Base-by-base conservation (phyloP, 2,888 invertebrate genomes). In the Zaprionus obscuricornis region DNA sequence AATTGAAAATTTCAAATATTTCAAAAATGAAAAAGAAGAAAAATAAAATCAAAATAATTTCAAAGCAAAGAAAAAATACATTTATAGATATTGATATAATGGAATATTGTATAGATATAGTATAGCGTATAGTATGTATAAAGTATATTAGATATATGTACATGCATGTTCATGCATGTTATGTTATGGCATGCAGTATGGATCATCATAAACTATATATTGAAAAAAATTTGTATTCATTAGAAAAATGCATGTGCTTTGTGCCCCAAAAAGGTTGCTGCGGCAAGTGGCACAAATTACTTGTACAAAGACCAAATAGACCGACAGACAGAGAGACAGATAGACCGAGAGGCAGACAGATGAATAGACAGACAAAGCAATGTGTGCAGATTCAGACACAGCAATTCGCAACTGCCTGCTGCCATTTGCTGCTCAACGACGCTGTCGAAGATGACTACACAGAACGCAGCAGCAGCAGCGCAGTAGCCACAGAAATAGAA, bases 401-500 rank as follows among this genome's bases (percentile, higher is more conserved):
- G 40, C 47, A 31, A 31, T 14, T 45, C 27, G 36, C 47, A 54
- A 55, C 47, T 22, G 33, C 36, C 27, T 22, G 13, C 17, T 43
- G 57, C 71, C 59, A 52, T 47, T 56, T 56, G 64, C 55, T 36
- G 46, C 59, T 43, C 67, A 67, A 63, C 57, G 52, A 62, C 39
- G 26, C 18, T 7, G 56, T 16, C 11, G 52, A 43, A 5, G 7
- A 22, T 7, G 5, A 22, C 7, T 7, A 22, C 22, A 4, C 4
- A 22, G 22, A 22, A 22, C 7, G 7, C 22, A 22, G 7, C 22
- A 22, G 7, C 22, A 7, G 7, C 22, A 7, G 5, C 22, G 22
- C 22, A 8, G 10, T 51, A 55, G 68, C 72, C 79, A 74, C 74
- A 72, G 73, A 75, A 75, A 75, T 75, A 75, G 74, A 75, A 79